A percentile compares a stretch with the other conserved stretches of the same genome.
Evolutionary conservation across 2,888 invertebrate genomes (phyloP).

Genomic region (Amiota minor): DNA sequence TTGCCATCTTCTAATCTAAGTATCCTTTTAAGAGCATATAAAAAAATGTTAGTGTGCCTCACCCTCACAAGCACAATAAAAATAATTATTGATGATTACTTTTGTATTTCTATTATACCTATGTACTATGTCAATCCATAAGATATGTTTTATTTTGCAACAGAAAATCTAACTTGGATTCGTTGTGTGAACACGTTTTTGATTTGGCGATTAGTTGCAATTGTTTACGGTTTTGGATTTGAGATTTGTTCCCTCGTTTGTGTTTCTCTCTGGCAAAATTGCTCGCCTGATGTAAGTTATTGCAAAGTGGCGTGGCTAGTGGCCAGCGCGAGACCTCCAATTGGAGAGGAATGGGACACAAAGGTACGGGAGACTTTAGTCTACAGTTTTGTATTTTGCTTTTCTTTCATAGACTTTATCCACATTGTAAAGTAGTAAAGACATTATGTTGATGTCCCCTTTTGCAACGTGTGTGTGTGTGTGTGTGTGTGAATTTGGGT

Average conservation of each 20-base stretch:
- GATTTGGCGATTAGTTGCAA: slow-evolving; percentile 71
- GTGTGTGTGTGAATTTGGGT: not conserved
- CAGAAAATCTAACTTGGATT: slow-evolving; percentile 1
- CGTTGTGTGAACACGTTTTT: slow-evolving; percentile 63
- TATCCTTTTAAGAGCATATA: too few relatives aligned
- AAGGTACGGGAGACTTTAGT: slow-evolving; percentile 36
- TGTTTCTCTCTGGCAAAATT: slow-evolving; percentile 53
- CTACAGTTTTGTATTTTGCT: slow-evolving; percentile 64
- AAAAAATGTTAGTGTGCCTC: too few relatives aligned
- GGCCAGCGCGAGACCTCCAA: slow-evolving; percentile 41
- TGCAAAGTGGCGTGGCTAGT: slow-evolving; percentile 62
- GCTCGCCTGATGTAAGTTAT: slow-evolving; percentile 60
- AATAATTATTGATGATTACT: too few relatives aligned
- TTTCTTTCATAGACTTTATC: slow-evolving; percentile 61
- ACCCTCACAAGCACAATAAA: too few relatives aligned
- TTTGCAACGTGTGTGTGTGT: not conserved
- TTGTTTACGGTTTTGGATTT: slow-evolving; percentile 72
- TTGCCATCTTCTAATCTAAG: too few relatives aligned
- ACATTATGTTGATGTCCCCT: slow-evolving; percentile 69
- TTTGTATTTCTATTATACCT: too few relatives aligned
- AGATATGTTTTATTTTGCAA: too few relatives aligned
- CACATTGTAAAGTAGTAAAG: slow-evolving; percentile 68
- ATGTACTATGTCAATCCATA: too few relatives aligned
- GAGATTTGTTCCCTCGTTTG: slow-evolving; percentile 61
- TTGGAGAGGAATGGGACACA: not conserved